These are phyloP conservation scores for Saguinus imperator DNA, from an alignment of 2,113 vertebrate species.

Conservation along the genomic window DNA sequence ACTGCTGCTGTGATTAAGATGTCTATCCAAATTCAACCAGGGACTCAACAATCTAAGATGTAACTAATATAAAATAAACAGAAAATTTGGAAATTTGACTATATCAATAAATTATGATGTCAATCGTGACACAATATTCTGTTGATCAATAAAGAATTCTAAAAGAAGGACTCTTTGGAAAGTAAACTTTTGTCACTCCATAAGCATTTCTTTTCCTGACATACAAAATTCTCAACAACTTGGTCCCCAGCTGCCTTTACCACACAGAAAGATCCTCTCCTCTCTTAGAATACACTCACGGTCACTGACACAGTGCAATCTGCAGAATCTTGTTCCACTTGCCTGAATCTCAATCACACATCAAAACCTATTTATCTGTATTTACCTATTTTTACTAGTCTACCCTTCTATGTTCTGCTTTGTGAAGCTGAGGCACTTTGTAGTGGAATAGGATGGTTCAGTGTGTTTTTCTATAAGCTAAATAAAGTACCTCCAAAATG, in stretches of 20 bases:
- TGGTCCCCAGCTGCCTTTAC: background rate
- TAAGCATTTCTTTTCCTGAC: background rate
- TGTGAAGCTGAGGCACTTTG: background rate
- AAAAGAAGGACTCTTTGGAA: background rate
- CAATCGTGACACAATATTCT: background rate
- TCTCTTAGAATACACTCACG: background rate
- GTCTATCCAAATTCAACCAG: background rate
- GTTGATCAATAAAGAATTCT: background rate
- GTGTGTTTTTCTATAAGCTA: background rate
- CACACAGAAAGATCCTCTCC: background rate
- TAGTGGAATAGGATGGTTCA: background rate
- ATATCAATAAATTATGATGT: constrained; percentile 18
- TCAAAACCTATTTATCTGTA: background rate
- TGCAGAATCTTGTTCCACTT: background rate
- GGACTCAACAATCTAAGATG: background rate
- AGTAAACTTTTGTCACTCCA: background rate
- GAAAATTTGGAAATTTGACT: constrained; percentile 14
- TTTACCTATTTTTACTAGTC: background rate
- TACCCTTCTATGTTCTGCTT: background rate
- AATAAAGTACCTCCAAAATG: background rate
- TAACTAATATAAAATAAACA: constrained; percentile 8
- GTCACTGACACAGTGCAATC: background rate
- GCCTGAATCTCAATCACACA: background rate
- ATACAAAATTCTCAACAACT: background rate
- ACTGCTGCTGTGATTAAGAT: background rate